Conservation (phyloP, 2,888 invertebrate genomes). For the Zaprionus lineosus region DNA sequence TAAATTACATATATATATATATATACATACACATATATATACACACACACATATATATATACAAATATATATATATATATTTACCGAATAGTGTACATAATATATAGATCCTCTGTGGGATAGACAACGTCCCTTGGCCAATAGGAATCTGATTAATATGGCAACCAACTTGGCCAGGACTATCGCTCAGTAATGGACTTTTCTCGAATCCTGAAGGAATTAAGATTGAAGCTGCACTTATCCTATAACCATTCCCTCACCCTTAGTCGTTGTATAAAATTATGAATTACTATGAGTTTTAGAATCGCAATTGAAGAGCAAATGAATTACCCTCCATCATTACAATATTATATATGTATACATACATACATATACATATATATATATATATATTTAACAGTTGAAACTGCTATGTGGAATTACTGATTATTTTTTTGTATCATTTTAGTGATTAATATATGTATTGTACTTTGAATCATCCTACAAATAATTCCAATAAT, state of each 20-base stretch:
- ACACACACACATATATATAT: slow-evolving; percentile 42
- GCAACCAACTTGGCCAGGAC: slow-evolving; percentile 21
- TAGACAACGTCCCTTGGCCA: slow-evolving; percentile 32
- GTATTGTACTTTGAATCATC: slow-evolving; percentile 74
- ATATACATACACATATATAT: slow-evolving; percentile 47
- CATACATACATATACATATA: slow-evolving; percentile 2
- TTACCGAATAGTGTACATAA: slow-evolving; percentile 59
- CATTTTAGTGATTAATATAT: slow-evolving; percentile 67
- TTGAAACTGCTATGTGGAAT: slow-evolving; percentile 50
- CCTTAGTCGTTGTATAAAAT: slow-evolving; percentile 58
- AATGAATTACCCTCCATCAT: slow-evolving; percentile 37
- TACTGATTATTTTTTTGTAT: slow-evolving; percentile 75
- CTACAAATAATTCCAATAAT: slow-evolving; percentile 72
- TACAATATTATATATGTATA: slow-evolving; percentile 32
- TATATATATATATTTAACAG: slow-evolving; percentile 30
- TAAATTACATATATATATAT: slow-evolving; percentile 54
- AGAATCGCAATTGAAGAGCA: slow-evolving; percentile 26
- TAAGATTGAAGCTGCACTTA: background rate
- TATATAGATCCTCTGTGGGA: slow-evolving; percentile 14
- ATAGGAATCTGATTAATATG: slow-evolving; percentile 1
- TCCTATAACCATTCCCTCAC: background rate
- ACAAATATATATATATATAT: slow-evolving; percentile 33
- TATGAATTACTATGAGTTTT: slow-evolving; percentile 54
- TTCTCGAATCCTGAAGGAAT: slow-evolving; percentile 30
- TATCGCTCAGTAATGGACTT: slow-evolving; percentile 34